Conservation (phyloP, 2,888 invertebrate genomes). For the Ectemnius lituratus region DNA sequence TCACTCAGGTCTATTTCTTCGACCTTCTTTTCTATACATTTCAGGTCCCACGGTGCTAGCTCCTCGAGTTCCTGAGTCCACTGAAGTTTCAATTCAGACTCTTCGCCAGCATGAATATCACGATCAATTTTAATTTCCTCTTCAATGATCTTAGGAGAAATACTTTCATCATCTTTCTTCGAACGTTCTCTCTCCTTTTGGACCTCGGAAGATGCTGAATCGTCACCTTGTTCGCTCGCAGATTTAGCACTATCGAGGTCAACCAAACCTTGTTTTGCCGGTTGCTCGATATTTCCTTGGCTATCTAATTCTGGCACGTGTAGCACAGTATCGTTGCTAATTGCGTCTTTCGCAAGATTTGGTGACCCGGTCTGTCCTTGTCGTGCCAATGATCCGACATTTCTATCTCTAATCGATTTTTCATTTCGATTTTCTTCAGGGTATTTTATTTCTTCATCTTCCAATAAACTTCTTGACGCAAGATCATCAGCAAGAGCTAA, state of each 20-base stretch:
- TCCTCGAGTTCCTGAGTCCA: conserved; percentile 33
- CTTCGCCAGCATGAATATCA: conserved; percentile 19
- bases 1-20: conserved; percentile 39
- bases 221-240: not conserved
- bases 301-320: conserved; percentile 48
- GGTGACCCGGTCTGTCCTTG: not conserved
- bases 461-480: not conserved
- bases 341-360: conserved; percentile 45
- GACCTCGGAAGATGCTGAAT: not conserved
- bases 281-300: conserved; percentile 34
- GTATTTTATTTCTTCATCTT: not conserved
- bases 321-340: conserved; percentile 53
- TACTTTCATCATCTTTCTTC: conserved; percentile 1
- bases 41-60: conserved; percentile 51
- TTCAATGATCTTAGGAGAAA: not conserved
- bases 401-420: conserved; percentile 16
- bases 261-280: conserved; percentile 40
- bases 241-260: conserved; percentile 1
- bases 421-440: not conserved
- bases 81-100: conserved; percentile 38
- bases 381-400: not conserved
- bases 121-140: conserved; percentile 6
- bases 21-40: conserved; percentile 39
- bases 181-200: conserved; percentile 16
- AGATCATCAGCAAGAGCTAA: conserved; percentile 52